A percentile compares a stretch with the other conserved stretches of the same genome.
Conservation (phyloP, 1,140 invertebrate genomes). For the Hyles vespertilio region DNA sequence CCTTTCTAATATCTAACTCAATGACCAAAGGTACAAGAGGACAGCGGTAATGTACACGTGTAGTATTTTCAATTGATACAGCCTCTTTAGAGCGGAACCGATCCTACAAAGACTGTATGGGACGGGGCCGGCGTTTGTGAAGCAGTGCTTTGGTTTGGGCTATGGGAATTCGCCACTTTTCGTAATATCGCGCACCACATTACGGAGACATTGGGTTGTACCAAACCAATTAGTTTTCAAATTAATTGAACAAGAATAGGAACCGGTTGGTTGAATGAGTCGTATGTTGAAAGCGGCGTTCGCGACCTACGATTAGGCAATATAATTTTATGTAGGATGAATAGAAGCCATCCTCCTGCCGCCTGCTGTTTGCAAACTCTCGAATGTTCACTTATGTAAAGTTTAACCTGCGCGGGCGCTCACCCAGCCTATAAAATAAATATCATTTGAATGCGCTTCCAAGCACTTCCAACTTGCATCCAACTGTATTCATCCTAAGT, state of each 20-base stretch:
- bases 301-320: conserved; percentile 59
- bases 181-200: conserved; percentile 31
- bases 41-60: background rate
- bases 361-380: background rate
- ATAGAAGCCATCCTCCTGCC: conserved; percentile 14
- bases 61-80: background rate
- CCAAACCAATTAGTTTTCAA: conserved; percentile 62
- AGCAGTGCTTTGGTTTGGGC: background rate
- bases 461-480: too few species aligned
- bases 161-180: background rate
- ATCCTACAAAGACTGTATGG: too few species aligned
- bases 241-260: conserved; percentile 53
- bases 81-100: too few species aligned
- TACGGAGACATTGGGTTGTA: conserved; percentile 32
- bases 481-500: too few species aligned
- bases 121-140: too few species aligned
- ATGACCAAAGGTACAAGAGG: conserved; percentile 11
- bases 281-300: conserved; percentile 52
- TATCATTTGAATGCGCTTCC: too few species aligned
- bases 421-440: too few species aligned
- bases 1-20: conserved; percentile 47
- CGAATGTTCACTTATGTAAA: background rate
- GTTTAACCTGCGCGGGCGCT: background rate
- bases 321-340: conserved; percentile 48
- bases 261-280: conserved; percentile 51